Conservation (phyloP, 2,888 invertebrate species). For the Agrypnus murinus region DNA sequence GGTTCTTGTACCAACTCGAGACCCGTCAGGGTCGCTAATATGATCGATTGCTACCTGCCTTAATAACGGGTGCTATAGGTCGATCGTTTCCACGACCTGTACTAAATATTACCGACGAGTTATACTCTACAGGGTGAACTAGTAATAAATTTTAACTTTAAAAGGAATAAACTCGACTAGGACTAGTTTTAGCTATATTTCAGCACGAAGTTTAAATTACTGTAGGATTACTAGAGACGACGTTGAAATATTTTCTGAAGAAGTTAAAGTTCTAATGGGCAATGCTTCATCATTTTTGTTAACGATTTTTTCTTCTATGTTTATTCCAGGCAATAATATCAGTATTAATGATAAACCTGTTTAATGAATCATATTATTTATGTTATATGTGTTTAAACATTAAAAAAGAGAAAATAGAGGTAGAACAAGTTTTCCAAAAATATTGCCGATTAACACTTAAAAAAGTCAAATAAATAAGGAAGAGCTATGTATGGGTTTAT, state of each 20-base stretch:
- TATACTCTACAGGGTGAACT: constrained; percentile 38
- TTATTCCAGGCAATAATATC: too few species aligned
- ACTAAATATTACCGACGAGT: constrained; percentile 34
- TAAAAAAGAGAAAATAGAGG: too few species aligned
- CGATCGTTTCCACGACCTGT: constrained; percentile 41
- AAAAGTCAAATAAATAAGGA: too few species aligned
- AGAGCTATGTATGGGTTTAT: too few species aligned
- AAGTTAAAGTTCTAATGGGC: too few species aligned
- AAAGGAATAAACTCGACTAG: constrained; percentile 38
- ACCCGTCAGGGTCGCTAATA: constrained; percentile 30
- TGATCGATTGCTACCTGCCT: constrained; percentile 40
- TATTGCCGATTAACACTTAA: too few species aligned
- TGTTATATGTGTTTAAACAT: too few species aligned
- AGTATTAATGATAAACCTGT: too few species aligned
- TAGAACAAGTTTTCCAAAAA: too few species aligned
- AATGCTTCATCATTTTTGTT: too few species aligned
- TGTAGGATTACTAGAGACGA: constrained; percentile 13
- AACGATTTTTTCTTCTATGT: too few species aligned
- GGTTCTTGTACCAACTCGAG: constrained; percentile 16
- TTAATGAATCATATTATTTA: too few species aligned
- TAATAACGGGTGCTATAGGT: constrained; percentile 42
- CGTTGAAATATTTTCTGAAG: constrained; percentile 6
- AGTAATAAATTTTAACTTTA: constrained; percentile 41
- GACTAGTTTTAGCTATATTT: constrained; percentile 31
- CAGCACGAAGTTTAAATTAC: constrained; percentile 29